Evolutionary conservation across 2,113 vertebrate genomes (phyloP), one percentile per base, ranked within the genome.

Genomic region (Lasiurus borealis): DNA sequence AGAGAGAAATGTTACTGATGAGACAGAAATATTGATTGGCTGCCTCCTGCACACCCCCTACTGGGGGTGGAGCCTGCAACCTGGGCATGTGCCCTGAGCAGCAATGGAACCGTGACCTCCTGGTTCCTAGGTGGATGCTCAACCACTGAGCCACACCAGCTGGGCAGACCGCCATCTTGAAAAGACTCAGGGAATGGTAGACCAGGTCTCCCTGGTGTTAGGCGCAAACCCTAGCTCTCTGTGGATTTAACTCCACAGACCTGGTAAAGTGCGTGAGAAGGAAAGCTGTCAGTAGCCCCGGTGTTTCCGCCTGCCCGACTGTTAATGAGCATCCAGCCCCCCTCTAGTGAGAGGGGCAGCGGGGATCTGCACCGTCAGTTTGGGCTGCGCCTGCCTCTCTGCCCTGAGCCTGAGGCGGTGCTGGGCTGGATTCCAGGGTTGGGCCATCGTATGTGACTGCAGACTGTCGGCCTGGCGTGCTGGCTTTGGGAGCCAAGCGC

Each of bases 211-310:
- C 19, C 21, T 31, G 16, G 34, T 13, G 2, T 18, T 18, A 23
- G 21, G 21, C 23, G 34, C 40, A n/a, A 48, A 71, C 40, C 15
- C 85, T 34, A 18, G 6, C 62, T 69, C 81, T 36, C 71, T 31
- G 8, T 16, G 34, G 76, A 48, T 64, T 8, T 57, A 88, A 83
- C 34, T 76, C 29, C 29, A 69, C 4, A 10, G 19, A 36, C 21
- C 19, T 76, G 23, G 59, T 50, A 46, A 81, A 62, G 25, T 48
- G 18, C 19, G 0, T 0, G 16, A 77, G 12, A 54, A 36, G 72
- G 66, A 66, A n/a, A 34, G 50, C 27, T 59, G 4, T 34, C 8
- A 11, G 8, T 1, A 29, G 6, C 0, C 31, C 2, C 9, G 64
- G 23, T 57, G 76, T 25, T n/a, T 69, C 52, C 77, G 46, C 52